These are phyloP conservation scores for Atethmia centrago DNA, from an alignment of 2,888 invertebrate species.

Conservation along the genomic window DNA sequence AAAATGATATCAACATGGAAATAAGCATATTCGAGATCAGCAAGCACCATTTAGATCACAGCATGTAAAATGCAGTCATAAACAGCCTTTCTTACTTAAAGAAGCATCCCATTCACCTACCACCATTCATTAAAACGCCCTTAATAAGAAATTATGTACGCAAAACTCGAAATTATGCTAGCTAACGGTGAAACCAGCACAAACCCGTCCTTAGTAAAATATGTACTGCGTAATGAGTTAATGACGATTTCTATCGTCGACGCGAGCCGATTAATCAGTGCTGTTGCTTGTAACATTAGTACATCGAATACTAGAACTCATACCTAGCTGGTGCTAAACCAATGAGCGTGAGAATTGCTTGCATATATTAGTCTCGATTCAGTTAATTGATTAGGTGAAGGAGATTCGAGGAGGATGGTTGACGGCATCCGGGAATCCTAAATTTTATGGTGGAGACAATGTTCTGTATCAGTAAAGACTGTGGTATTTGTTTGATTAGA, in stretches of 20 bases:
- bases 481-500: not conserved
- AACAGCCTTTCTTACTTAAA: not conserved
- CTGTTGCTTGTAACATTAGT: slow-evolving; percentile 51
- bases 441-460: not conserved
- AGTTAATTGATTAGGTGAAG: slow-evolving; percentile 16
- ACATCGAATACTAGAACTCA: slow-evolving; percentile 39
- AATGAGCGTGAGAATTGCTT: slow-evolving; percentile 48
- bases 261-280: slow-evolving; percentile 63
- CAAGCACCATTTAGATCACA: not conserved
- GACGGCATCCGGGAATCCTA: not conserved
- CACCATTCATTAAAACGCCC: slow-evolving; percentile 32
- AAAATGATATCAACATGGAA: too few relatives aligned
- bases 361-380: slow-evolving; percentile 46
- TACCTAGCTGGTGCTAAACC: slow-evolving; percentile 34
- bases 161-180: slow-evolving; percentile 60
- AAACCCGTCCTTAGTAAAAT: slow-evolving; percentile 62
- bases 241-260: slow-evolving; percentile 68
- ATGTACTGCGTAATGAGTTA: slow-evolving; percentile 66
- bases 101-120: slow-evolving; percentile 17
- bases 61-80: not conserved
- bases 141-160: slow-evolving; percentile 38
- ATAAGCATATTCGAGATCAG: too few relatives aligned
- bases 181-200: slow-evolving; percentile 61
- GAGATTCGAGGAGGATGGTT: not conserved
- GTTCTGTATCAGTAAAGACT: not conserved